These are phyloP conservation scores for Folsomia manolachei DNA, from an alignment of 2,888 invertebrate species.

Conservation along the genomic window DNA sequence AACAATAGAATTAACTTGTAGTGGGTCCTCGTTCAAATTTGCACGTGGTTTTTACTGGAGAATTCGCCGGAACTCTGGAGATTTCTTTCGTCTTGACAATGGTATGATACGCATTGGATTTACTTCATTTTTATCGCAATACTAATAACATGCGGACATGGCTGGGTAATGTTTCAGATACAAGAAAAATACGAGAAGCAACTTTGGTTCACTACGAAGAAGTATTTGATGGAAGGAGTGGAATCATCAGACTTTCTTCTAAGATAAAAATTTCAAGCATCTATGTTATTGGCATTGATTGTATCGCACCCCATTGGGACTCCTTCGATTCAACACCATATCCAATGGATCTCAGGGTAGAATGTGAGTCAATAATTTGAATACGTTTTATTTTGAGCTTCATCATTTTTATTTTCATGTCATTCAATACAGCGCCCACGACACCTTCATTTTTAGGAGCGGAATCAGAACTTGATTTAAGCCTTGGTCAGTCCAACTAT, in stretches of 20 bases:
- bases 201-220: neutral
- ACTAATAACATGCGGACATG: too few species aligned
- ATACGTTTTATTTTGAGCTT: neutral
- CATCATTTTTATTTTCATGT: neutral
- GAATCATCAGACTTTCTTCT: neutral
- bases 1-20: neutral
- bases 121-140: too few species aligned
- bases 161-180: neutral
- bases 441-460: neutral
- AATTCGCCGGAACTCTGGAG: neutral
- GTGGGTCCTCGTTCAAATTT: constrained; percentile 10
- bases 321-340: neutral
- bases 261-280: neutral
- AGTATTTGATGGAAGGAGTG: neutral
- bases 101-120: neutral
- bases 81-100: constrained; percentile 1
- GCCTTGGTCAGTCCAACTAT: neutral
- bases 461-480: neutral
- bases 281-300: neutral
- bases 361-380: neutral
- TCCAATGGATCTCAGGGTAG: neutral
- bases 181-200: neutral
- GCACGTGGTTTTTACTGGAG: constrained; percentile 17
- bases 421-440: neutral
- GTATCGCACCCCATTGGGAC: constrained; percentile 19